Evolutionary conservation across 2,888 invertebrate genomes (phyloP).

Genomic region (Stenotaenia linearis): DNA sequence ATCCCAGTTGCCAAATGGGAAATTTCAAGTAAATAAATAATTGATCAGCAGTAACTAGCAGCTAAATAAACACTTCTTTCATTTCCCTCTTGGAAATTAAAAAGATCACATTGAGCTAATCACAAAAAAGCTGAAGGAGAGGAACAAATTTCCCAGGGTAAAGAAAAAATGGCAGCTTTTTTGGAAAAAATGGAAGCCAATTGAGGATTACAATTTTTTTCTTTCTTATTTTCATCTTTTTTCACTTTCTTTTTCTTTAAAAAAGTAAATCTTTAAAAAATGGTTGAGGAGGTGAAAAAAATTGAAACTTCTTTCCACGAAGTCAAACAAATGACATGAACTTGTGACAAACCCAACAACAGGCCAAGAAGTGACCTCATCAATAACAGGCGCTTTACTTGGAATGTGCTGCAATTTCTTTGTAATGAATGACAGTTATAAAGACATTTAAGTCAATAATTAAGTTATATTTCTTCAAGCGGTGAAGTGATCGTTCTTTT

Average conservation of each 20-base stretch:
- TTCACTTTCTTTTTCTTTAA: not conserved
- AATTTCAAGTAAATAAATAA: constrained; percentile 3
- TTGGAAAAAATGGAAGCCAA: not conserved
- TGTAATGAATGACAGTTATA: too few relatives aligned
- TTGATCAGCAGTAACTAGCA: constrained; percentile 1
- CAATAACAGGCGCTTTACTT: not conserved
- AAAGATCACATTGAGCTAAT: not conserved
- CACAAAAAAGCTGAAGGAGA: not conserved
- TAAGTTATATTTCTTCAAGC: too few relatives aligned
- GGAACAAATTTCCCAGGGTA: not conserved
- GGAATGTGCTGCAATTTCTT: too few relatives aligned
- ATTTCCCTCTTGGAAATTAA: not conserved
- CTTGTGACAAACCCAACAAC: not conserved
- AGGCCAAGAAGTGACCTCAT: not conserved
- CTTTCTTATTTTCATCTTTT: not conserved
- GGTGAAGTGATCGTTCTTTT: too few relatives aligned
- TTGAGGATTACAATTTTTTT: not conserved
- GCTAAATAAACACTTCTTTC: constrained; percentile 11
- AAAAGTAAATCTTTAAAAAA: not conserved
- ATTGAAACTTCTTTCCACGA: not conserved
- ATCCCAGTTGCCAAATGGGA: not conserved
- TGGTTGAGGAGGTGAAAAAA: not conserved
- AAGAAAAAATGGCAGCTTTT: not conserved
- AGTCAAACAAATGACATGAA: not conserved
- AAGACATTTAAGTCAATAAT: too few relatives aligned